Evolutionary conservation across 2,113 vertebrate genomes (phyloP).

Genomic region (Dicaeum eximium): DNA sequence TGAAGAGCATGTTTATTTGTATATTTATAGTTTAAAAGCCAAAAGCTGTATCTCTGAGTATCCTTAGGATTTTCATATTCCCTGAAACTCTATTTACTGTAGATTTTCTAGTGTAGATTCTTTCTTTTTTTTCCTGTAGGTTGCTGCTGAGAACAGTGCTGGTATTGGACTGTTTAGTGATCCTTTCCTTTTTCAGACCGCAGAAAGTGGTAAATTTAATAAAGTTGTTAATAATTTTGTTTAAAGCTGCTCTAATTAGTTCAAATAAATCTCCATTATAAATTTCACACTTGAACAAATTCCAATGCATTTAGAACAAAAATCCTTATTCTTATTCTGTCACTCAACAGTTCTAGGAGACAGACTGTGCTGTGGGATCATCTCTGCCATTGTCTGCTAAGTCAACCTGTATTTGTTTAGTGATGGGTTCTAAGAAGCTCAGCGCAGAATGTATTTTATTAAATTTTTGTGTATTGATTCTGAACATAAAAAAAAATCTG

Average conservation of each 20-base stretch:
- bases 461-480: background rate
- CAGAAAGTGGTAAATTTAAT: conserved; percentile 88
- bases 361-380: background rate
- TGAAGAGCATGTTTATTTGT: background rate
- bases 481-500: background rate
- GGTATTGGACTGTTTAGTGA: conserved; percentile 86
- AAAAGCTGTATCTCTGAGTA: background rate
- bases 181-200: conserved; percentile 90
- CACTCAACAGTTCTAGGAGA: background rate
- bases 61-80: background rate
- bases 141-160: conserved; percentile 86
- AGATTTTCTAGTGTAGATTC: background rate
- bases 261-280: background rate
- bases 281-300: background rate
- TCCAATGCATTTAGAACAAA: background rate
- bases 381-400: background rate
- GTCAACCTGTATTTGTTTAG: background rate
- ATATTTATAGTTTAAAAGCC: background rate
- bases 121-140: conserved; percentile 72
- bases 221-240: background rate
- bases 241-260: background rate
- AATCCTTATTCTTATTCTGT: background rate
- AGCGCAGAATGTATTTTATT: background rate
- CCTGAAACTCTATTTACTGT: background rate
- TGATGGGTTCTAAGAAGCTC: background rate